Base-by-base conservation (phyloP, 2,797 vertebrate species). In the Knipowitschia caucasica region DNA sequence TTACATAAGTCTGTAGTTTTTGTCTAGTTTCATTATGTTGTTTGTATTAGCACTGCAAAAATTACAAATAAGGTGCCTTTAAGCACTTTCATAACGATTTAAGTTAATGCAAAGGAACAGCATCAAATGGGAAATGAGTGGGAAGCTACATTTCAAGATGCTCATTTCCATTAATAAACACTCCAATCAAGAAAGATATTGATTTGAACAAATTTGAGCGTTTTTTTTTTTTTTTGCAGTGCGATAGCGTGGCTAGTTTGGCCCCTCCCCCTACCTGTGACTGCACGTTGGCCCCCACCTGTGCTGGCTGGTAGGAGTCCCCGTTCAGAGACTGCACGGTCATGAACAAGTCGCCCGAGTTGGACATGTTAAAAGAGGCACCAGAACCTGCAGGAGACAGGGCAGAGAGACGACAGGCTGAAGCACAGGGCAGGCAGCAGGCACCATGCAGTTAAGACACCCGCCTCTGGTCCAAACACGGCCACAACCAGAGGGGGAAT, bases 341-440 rank as follows among this genome's bases (percentile, higher is more conserved):
- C 95, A 98, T 96, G 93, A 98, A 99, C 92, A 99, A 94, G 92
- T 99, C 96, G 89, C 94, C 95, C 90, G 96, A 95, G 93, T 95
- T 97, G 92, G 96, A 95, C 94, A 98, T 96, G 93, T 95, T 98
- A 96, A 98, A 99, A 93, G 96, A 96, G 89, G 93, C 95, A 88
- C 91, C 96, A 92, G 96, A 98, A 95, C 95, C 96, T 99, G 93
- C 89, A 94, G 92, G 89, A 94, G 91, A 95, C 92, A 95, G 90
- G 82, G 81, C 75, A 78, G 62, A 81, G 73, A 76, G 72, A 88
- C 92, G 91, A 91, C 76, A 71, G 74, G 65, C 54, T 34, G 59
- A 71, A 82, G 73, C 55, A n/a, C n/a, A n/a, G n/a, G n/a, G n/a
- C n/a, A 57, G 61, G 29, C 2, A 39, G 64, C 57, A 68, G 57